These are phyloP conservation scores for Latheticus oryzae DNA, from an alignment of 2,888 invertebrate genomes.

Conservation along the genomic window DNA sequence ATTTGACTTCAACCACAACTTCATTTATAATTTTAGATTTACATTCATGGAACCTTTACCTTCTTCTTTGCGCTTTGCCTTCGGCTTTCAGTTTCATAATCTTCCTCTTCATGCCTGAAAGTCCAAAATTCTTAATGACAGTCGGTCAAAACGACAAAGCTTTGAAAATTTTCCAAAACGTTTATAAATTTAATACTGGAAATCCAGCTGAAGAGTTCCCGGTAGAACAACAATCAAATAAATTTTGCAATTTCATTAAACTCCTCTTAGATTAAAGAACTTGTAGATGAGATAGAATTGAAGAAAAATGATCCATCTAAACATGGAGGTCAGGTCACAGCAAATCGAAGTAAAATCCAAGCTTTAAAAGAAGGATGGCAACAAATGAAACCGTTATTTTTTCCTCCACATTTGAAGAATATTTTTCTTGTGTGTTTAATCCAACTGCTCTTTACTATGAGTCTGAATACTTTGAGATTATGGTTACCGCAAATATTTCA, in stretches of 20 bases:
- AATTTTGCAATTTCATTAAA: not conserved
- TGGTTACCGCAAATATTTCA: slow-evolving; percentile 90
- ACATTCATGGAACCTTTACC: slow-evolving; percentile 73
- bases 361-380: slow-evolving; percentile 71
- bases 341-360: slow-evolving; percentile 59
- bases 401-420: slow-evolving; percentile 71
- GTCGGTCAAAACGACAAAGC: slow-evolving; percentile 75
- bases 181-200: slow-evolving; percentile 76
- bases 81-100: slow-evolving; percentile 73
- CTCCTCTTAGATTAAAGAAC: slow-evolving; percentile 59
- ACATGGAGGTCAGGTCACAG: slow-evolving; percentile 55
- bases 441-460: slow-evolving; percentile 74
- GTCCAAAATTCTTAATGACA: slow-evolving; percentile 82
- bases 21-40: slow-evolving; percentile 63
- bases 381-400: slow-evolving; percentile 76
- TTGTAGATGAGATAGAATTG: slow-evolving; percentile 58
- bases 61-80: slow-evolving; percentile 72
- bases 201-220: slow-evolving; percentile 72
- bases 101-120: slow-evolving; percentile 75
- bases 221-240: slow-evolving; percentile 62
- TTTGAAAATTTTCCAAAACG: slow-evolving; percentile 70
- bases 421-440: slow-evolving; percentile 74
- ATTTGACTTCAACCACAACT: not conserved
- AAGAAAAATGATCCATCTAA: slow-evolving; percentile 1
- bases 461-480: slow-evolving; percentile 81